Evolutionary conservation across 2,113 vertebrate genomes (phyloP), one percentile per base, ranked within the genome.

Genomic region (Corythaeola cristata): DNA sequence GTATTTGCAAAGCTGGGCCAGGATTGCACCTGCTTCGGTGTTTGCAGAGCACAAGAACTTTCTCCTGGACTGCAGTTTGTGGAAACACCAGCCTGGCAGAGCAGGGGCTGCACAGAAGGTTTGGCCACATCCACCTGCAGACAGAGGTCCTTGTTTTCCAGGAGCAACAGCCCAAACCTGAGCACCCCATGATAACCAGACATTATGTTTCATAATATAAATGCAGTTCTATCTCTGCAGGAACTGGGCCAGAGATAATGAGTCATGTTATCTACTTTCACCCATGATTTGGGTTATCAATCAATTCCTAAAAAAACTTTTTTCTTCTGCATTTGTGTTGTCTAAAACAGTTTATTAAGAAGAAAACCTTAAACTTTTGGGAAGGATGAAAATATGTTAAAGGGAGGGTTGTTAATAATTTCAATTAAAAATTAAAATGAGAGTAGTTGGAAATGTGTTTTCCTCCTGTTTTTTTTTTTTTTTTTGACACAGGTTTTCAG

Each of bases 301-400:
- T 50, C 27, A 47, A 32, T 23, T 69, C 28, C 35, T 1, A 4
- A 18, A 35, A 50, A 49, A 53, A 28, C 8, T 1, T 4, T 11
- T 14, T 68, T 75, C 56, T 56, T 27, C 47, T 9, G 4, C 21
- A 14, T 33, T 15, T 49, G 6, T 84, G 84, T 87, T 87, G 33
- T 66, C 21, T 33, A 52, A 60, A 88, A 35, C 33, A 68, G 6
- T 67, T 92, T 80, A 64, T 72, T 92, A 39, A 66, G 26, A 5
- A 22, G 52, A 69, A 56, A 0, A 4, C 0, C 10, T 44, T 21
- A 58, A 45, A 53, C 14, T 50, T 77, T 15, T 37, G 4, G 30
- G 49, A 63, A 60, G 6, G 10, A 80, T 44, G 20, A 69, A 77
- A 81, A 73, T 30, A 84, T 3, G 2, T 13, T 37, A 22, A 22